These are phyloP conservation scores for Drosophila santomea DNA, from an alignment of 1,140 invertebrate species.

Conservation along the genomic window DNA sequence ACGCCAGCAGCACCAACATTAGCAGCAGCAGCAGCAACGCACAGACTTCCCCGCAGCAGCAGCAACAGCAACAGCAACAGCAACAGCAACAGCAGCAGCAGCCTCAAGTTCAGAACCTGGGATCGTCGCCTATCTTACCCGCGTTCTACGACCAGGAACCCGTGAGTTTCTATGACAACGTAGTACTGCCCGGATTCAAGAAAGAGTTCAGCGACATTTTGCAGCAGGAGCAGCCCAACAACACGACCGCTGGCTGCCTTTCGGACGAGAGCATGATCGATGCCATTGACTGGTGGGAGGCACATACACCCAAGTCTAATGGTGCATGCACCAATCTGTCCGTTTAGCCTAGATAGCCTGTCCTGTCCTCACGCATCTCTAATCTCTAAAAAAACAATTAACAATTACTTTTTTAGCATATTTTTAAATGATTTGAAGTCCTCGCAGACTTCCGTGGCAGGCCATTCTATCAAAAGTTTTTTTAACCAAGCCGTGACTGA, in stretches of 20 bases:
- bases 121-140: slow-evolving; percentile 51
- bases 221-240: slow-evolving; percentile 64
- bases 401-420: not conserved
- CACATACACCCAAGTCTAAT: slow-evolving; percentile 83
- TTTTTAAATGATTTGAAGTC: not conserved
- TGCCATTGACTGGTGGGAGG: slow-evolving; percentile 86
- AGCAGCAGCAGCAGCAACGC: slow-evolving; percentile 29
- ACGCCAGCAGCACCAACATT: slow-evolving; percentile 48
- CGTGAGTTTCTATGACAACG: slow-evolving; percentile 69
- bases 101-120: slow-evolving; percentile 45
- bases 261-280: slow-evolving; percentile 85
- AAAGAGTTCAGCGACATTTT: slow-evolving; percentile 82
- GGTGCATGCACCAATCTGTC: slow-evolving; percentile 40
- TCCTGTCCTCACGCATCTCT: not conserved
- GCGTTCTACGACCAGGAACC: slow-evolving; percentile 74
- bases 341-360: slow-evolving; percentile 8
- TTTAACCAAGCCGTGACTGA: slow-evolving; percentile 31
- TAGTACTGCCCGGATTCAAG: slow-evolving; percentile 74
- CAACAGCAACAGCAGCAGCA: slow-evolving; percentile 36
- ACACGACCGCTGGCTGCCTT: slow-evolving; percentile 54
- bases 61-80: slow-evolving; percentile 26
- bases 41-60: slow-evolving; percentile 14
- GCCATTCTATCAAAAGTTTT: slow-evolving; percentile 27
- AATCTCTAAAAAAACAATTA: too few relatives aligned
- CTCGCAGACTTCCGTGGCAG: not conserved